These are phyloP conservation scores for Panagrolaimus sp. DNA, from an alignment of 1,140 invertebrate species.

Conservation along the genomic window DNA sequence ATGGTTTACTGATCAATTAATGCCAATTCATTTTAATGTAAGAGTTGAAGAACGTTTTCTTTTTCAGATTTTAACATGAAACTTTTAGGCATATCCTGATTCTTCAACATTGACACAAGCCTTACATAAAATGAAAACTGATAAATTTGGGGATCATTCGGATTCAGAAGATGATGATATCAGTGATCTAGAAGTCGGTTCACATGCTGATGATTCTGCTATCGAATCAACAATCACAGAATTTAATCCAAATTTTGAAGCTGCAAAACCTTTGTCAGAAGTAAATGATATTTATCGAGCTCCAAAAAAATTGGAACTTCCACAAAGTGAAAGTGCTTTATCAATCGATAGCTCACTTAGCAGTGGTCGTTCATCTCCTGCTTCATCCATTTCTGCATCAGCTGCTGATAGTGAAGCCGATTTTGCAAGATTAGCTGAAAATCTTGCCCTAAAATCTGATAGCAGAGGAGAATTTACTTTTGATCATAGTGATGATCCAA, in stretches of 20 bases:
- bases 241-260: constrained; percentile 11
- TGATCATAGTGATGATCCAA: constrained; percentile 31
- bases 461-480: constrained; percentile 55
- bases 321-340: constrained; percentile 43
- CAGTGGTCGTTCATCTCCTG: constrained; percentile 44
- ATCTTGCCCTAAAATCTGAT: constrained; percentile 53
- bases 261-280: constrained; percentile 49
- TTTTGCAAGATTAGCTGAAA: constrained; percentile 56
- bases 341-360: constrained; percentile 54
- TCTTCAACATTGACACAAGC: constrained; percentile 60
- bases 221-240: neutral
- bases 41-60: constrained; percentile 57
- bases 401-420: constrained; percentile 56
- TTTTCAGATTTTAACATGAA: neutral
- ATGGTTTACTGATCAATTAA: constrained; percentile 78
- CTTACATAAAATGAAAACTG: constrained; percentile 45
- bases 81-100: constrained; percentile 48
- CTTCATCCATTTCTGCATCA: constrained; percentile 36
- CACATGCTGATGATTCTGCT: constrained; percentile 18
- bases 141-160: neutral
- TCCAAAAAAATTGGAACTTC: constrained; percentile 48
- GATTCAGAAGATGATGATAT: constrained; percentile 41
- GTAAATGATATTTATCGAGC: constrained; percentile 54
- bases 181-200: constrained; percentile 25
- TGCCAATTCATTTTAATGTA: constrained; percentile 85